These are phyloP conservation scores for Ochropleura leucogaster DNA, from an alignment of 2,888 invertebrate genomes.

Conservation along the genomic window DNA sequence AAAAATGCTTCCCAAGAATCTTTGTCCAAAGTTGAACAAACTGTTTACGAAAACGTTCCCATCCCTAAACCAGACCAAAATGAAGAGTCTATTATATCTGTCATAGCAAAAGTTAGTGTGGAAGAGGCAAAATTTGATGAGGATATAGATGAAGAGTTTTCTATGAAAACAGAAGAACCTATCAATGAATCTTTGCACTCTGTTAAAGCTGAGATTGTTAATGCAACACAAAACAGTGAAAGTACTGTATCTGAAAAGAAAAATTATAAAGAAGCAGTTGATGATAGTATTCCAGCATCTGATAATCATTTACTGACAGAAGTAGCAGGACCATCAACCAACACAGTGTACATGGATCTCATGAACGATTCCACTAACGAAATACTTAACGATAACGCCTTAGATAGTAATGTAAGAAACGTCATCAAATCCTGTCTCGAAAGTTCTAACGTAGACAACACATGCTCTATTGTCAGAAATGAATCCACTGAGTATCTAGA, in stretches of 20 bases:
- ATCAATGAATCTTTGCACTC: not conserved
- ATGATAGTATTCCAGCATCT: conserved; percentile 66
- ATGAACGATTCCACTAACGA: conserved; percentile 76
- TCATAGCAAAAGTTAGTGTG: conserved; percentile 33
- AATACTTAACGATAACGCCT: conserved; percentile 70
- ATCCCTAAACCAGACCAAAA: conserved; percentile 11
- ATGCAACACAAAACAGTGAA: conserved; percentile 12
- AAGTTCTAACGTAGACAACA: conserved; percentile 61
- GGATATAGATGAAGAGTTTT: conserved; percentile 5
- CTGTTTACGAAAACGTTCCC: conserved; percentile 14
- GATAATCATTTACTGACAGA: conserved; percentile 61
- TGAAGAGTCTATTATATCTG: conserved; percentile 39
- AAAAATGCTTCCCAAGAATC: conserved; percentile 21
- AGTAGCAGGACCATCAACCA: conserved; percentile 69
- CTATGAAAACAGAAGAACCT: conserved; percentile 1
- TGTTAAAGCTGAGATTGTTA: conserved; percentile 2
- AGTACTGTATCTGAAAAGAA: conserved; percentile 43
- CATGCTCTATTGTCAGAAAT: conserved; percentile 70
- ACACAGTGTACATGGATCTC: conserved; percentile 85
- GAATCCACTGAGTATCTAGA: conserved; percentile 87
- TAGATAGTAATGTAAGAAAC: conserved; percentile 65
- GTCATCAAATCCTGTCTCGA: conserved; percentile 72
- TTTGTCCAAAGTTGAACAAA: conserved; percentile 29
- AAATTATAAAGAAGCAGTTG: conserved; percentile 47
- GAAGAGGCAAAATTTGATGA: conserved; percentile 39